A percentile compares a stretch with the other conserved stretches of the same genome.
Evolutionary conservation across 2,888 invertebrate genomes (phyloP).

Genomic region (Lottia scabra): DNA sequence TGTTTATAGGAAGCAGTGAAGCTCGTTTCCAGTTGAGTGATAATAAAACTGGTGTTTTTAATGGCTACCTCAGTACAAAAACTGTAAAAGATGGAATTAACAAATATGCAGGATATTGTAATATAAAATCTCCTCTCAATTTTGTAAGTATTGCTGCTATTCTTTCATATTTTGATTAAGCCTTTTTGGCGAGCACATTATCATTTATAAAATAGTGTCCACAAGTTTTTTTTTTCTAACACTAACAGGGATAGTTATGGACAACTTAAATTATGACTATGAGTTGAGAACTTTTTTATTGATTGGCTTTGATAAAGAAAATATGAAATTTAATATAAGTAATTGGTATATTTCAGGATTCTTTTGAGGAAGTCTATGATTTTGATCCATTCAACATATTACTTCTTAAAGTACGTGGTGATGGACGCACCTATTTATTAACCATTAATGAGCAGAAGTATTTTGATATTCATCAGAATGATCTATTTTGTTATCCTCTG

Average conservation of each 20-base stretch:
- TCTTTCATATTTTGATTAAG: not conserved
- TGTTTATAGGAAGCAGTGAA: slow-evolving; percentile 71
- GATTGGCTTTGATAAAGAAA: too few species aligned
- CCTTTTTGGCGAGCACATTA: not conserved
- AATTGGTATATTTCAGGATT: not conserved
- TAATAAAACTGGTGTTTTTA: slow-evolving; percentile 71
- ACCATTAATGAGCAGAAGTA: slow-evolving; percentile 75
- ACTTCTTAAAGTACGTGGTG: slow-evolving; percentile 87
- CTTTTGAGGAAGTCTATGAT: slow-evolving; percentile 74
- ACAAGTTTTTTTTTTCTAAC: too few species aligned
- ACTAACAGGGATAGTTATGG: too few species aligned
- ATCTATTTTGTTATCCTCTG: slow-evolving; percentile 86
- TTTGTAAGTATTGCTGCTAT: slow-evolving; percentile 39
- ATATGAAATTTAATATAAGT: not conserved
- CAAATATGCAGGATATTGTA: slow-evolving; percentile 85
- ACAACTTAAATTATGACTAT: too few species aligned
- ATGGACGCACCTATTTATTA: slow-evolving; percentile 90
- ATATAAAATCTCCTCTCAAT: slow-evolving; percentile 78
- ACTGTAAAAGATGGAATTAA: slow-evolving; percentile 85
- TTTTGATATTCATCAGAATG: slow-evolving; percentile 90
- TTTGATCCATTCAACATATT: slow-evolving; percentile 84
- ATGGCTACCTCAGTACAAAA: slow-evolving; percentile 70
- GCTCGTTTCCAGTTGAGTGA: slow-evolving; percentile 78
- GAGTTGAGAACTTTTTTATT: too few species aligned
- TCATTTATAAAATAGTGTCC: too few species aligned